Base-by-base conservation (phyloP, 2,113 vertebrate species). In the Pimephales promelas region DNA sequence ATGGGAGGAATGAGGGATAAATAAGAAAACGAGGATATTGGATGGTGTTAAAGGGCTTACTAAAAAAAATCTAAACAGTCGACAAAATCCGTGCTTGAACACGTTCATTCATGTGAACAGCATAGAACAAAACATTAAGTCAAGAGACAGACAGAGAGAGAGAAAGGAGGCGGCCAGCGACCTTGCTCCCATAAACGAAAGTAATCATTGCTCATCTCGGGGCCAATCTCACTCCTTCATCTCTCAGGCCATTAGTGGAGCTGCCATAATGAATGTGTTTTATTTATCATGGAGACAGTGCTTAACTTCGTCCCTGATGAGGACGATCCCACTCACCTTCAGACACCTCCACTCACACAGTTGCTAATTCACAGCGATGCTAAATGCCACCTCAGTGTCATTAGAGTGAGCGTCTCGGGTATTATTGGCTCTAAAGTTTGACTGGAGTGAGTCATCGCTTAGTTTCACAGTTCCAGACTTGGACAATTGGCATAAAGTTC, bases 191-290 rank as follows among this genome's bases (percentile, higher is more conserved):
- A 18, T 74, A 84, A 64, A 70, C 5, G 52, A 83, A 74, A 83
- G 76, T 79, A 84, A 86, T 87, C 75, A 84, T 87, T 80, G 76
- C 72, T 83, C 79, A 14, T 81, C 61, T 85, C 59, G 13, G 64
- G 64, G 73, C 56, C 81, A 59, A 85, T 88, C 83, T 84, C 64
- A 68, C 45, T 59, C 76, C 82, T 71, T 82, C 45, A 73, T 71
- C 62, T 83, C 16, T 54, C 49, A 66, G 40, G 36, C 70, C 84
- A 78, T 86, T 84, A 86, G 79, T 68, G 10, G 54, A 77, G 57
- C 84, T 54, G 72, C 81, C 43, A 54, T 86, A 86, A 87, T 88
- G 85, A 85, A 83, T 88, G 84, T 84, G 84, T 79, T 85, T 83
- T 88, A 88, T 88, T 88, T 86, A 86, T 86, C 68, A 71, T 47